Evolutionary conservation across 2,113 vertebrate species (phyloP).

Genomic region (Capreolus pygargus): DNA sequence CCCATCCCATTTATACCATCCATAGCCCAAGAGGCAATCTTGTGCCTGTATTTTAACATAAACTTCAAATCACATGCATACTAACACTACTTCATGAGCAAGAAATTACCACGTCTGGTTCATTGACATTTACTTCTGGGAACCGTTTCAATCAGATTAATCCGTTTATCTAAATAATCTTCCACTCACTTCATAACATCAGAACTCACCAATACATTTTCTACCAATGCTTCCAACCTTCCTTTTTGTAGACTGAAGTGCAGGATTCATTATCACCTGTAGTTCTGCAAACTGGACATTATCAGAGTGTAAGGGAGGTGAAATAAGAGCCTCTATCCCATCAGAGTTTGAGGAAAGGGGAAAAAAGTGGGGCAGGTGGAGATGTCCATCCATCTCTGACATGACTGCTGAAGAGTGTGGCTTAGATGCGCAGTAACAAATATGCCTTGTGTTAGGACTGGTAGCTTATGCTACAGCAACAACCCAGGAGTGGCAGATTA

Average conservation of each 20-base stretch:
- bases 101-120: slow-evolving; percentile 72
- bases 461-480: not conserved
- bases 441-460: not conserved
- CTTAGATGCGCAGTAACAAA: not conserved
- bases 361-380: not conserved
- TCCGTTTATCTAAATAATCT: slow-evolving; percentile 76
- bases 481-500: not conserved
- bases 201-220: slow-evolving; percentile 63
- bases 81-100: slow-evolving; percentile 68
- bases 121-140: slow-evolving; percentile 75
- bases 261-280: not conserved
- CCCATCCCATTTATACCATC: slow-evolving; percentile 35
- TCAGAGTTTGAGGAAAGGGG: not conserved
- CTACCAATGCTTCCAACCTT: slow-evolving; percentile 34
- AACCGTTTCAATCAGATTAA: slow-evolving; percentile 67
- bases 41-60: slow-evolving; percentile 69
- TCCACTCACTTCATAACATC: slow-evolving; percentile 63
- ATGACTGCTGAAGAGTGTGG: not conserved
- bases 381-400: not conserved
- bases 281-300: not conserved
- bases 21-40: slow-evolving; percentile 69
- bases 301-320: not conserved
- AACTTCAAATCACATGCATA: slow-evolving; percentile 60
- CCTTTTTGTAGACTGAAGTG: not conserved
- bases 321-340: not conserved